phyloP scores from a whole-genome alignment of 2,888 invertebrate genomes.

The Psylliodes chrysocephalus region DNA sequence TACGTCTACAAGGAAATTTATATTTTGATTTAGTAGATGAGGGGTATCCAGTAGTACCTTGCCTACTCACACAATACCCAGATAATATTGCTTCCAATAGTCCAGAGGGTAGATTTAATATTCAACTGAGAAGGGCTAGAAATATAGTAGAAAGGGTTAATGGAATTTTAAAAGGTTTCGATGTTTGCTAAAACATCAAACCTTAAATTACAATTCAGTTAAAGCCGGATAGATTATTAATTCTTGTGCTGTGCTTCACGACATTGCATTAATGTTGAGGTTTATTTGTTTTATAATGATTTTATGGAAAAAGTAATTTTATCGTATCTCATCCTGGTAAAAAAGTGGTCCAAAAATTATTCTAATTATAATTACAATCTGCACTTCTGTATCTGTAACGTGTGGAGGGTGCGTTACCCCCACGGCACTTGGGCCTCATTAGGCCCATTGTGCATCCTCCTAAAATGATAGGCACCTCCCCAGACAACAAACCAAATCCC shows the following conservation, averaged over 20 bases:
- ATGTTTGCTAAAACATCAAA: slow-evolving; percentile 13
- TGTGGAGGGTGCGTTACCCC: too few relatives aligned
- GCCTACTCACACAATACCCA: background rate
- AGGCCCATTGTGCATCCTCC: too few relatives aligned
- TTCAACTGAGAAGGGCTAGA: background rate
- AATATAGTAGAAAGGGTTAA: slow-evolving; percentile 15
- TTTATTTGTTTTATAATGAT: too few relatives aligned
- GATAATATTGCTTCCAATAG: background rate
- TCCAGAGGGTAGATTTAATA: background rate
- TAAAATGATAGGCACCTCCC: too few relatives aligned
- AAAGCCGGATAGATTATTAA: slow-evolving; percentile 11
- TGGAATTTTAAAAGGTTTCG: slow-evolving; percentile 19
- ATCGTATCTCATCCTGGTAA: too few relatives aligned
- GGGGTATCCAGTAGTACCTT: background rate
- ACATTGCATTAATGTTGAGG: background rate
- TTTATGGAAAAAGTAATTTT: too few relatives aligned
- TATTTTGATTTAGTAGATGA: background rate
- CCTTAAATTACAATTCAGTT: background rate
- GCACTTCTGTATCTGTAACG: too few relatives aligned
- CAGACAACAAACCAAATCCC: too few relatives aligned
- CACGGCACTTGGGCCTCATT: too few relatives aligned
- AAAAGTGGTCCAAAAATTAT: too few relatives aligned
- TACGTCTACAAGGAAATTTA: background rate
- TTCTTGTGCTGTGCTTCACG: slow-evolving; percentile 11
- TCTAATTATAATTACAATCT: too few relatives aligned